These are phyloP conservation scores for Mareca penelope DNA, from an alignment of 2,797 vertebrate genomes.

Conservation along the genomic window DNA sequence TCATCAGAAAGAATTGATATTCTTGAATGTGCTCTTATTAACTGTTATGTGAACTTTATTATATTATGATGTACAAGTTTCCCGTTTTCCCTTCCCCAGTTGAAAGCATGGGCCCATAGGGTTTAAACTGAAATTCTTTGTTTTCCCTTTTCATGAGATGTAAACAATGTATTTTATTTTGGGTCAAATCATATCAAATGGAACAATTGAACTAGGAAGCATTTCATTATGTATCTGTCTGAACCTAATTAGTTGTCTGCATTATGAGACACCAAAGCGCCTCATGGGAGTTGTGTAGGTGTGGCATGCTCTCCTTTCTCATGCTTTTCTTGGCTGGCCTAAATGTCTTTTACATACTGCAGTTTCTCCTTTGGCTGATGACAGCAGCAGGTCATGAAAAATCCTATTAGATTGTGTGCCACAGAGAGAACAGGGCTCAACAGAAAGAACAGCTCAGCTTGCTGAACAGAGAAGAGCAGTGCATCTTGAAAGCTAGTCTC, in stretches of 20 bases:
- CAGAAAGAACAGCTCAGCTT: not conserved
- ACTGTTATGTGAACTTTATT: not conserved
- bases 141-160: not conserved
- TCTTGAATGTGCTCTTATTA: not conserved
- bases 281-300: not conserved
- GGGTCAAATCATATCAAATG: not conserved
- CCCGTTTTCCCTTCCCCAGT: fast-evolving
- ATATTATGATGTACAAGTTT: not conserved
- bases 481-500: not conserved
- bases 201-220: not conserved
- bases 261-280: not conserved
- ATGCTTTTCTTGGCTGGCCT: not conserved
- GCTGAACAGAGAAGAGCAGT: not conserved
- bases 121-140: not conserved
- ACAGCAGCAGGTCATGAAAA: not conserved
- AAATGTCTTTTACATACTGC: not conserved
- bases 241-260: not conserved
- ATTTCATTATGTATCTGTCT: not conserved
- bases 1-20: not conserved
- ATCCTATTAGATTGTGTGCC: not conserved
- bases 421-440: not conserved
- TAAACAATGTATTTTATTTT: not conserved
- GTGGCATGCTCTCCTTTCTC: not conserved
- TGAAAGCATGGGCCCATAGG: fast-evolving
- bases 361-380: not conserved